These are phyloP conservation scores for Pelodiscus sinensis DNA, from an alignment of 2,113 vertebrate genomes.

Conservation along the genomic window DNA sequence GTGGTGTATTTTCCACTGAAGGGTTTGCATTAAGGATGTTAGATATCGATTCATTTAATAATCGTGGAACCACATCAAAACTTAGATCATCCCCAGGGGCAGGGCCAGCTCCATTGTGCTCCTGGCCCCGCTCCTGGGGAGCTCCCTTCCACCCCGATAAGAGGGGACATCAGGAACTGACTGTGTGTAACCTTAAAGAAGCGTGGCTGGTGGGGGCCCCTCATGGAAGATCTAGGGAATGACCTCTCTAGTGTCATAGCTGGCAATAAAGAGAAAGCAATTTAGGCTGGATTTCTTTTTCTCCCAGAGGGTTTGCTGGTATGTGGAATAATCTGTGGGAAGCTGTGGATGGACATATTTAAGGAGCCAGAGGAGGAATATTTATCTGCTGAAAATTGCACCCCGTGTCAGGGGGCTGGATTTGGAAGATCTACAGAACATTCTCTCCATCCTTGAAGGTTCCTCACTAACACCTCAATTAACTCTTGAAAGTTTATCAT, in stretches of 20 bases:
- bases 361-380: not conserved
- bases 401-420: not conserved
- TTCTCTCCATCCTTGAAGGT: not conserved
- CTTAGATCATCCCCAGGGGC: no score
- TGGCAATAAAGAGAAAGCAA: not conserved
- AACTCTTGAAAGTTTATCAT: not conserved
- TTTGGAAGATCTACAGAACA: rapidly evolving
- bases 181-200: not conserved
- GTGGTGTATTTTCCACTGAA: not conserved
- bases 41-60: no score
- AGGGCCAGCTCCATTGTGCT: no score
- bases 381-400: not conserved
- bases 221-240: not conserved
- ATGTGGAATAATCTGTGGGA: not conserved
- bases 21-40: not conserved
- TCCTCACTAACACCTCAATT: not conserved
- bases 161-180: not conserved
- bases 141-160: no score
- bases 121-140: no score
- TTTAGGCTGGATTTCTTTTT: not conserved
- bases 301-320: not conserved
- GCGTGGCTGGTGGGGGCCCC: not conserved
- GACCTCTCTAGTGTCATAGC: not conserved
- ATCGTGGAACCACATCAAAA: no score
- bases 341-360: rapidly evolving